A percentile compares a stretch with the other conserved stretches of the same genome.
Conservation (phyloP, 1,140 invertebrate genomes). For the Drosophila pruinosa region DNA sequence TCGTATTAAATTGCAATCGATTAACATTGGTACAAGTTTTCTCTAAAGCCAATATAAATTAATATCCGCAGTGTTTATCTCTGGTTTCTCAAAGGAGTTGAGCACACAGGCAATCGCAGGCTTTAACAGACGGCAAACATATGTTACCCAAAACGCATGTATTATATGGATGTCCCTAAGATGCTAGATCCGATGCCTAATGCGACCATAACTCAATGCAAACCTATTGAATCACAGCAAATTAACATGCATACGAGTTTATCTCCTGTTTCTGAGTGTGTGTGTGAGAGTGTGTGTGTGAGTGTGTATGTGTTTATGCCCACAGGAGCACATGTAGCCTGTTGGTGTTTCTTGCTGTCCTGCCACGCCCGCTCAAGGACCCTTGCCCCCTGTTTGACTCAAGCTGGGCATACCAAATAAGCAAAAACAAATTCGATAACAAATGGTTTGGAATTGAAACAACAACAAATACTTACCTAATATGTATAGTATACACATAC, state of each 20-base stretch:
- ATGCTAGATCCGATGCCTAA: constrained; percentile 47
- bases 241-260: constrained; percentile 72
- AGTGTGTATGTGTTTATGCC: constrained; percentile 25
- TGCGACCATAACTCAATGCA: constrained; percentile 72
- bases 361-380: constrained; percentile 8
- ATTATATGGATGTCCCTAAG: constrained; percentile 12
- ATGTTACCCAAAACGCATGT: constrained; percentile 15
- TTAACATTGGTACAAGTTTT: not conserved
- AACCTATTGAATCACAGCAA: constrained; percentile 80
- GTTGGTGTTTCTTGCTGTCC: constrained; percentile 25
- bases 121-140: constrained; percentile 35
- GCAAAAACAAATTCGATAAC: constrained; percentile 77
- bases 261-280: constrained; percentile 1
- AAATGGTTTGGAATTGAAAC: constrained; percentile 74
- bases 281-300: constrained; percentile 20
- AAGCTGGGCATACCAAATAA: constrained; percentile 67
- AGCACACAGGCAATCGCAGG: not conserved
- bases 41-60: not conserved
- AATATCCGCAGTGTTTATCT: not conserved
- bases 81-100: not conserved
- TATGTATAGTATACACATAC: constrained; percentile 47
- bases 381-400: constrained; percentile 24
- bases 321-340: constrained; percentile 54
- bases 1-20: not conserved
- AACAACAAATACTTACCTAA: constrained; percentile 67